Conservation (phyloP, 2,888 invertebrate species). For the Hydroisotoma schaefferi region DNA sequence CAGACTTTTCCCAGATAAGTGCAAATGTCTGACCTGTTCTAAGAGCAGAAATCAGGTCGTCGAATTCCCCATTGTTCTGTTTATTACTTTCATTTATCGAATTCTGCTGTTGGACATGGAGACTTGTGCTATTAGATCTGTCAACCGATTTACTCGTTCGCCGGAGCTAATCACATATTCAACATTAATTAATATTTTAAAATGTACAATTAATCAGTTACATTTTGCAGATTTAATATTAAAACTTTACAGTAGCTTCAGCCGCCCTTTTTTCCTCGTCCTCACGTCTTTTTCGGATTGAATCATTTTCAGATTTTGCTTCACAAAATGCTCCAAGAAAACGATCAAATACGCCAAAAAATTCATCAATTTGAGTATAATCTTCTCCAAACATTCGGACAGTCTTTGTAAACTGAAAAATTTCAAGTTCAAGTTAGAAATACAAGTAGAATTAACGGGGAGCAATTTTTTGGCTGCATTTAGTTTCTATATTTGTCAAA, state of each 20-base stretch:
- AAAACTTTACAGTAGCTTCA: constrained; percentile 22
- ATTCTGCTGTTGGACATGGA: constrained; percentile 54
- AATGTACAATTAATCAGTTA: too few relatives aligned
- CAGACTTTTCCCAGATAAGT: background rate
- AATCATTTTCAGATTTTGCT: constrained; percentile 80
- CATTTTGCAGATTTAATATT: too few relatives aligned
- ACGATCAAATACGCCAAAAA: constrained; percentile 87
- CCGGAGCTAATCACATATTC: constrained; percentile 23
- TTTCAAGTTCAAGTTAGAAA: constrained; percentile 38
- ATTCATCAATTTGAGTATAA: constrained; percentile 79
- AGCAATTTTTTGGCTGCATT: too few relatives aligned
- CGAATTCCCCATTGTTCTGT: constrained; percentile 71
- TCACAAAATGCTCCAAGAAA: constrained; percentile 79
- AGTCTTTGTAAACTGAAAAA: constrained; percentile 74
- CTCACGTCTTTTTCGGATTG: too few relatives aligned
- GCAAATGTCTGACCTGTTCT: constrained; percentile 67
- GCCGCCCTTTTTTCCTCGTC: constrained; percentile 76
- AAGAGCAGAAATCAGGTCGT: constrained; percentile 90
- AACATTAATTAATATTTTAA: background rate
- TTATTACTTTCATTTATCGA: constrained; percentile 9
- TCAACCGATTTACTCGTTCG: constrained; percentile 11
- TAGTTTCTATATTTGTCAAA: too few relatives aligned
- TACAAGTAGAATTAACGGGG: background rate
- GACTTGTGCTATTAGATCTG: constrained; percentile 15
- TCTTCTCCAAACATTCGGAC: constrained; percentile 89